phyloP scores from a whole-genome alignment of 2,113 vertebrate genomes.

The Lucifuga dentata region DNA sequence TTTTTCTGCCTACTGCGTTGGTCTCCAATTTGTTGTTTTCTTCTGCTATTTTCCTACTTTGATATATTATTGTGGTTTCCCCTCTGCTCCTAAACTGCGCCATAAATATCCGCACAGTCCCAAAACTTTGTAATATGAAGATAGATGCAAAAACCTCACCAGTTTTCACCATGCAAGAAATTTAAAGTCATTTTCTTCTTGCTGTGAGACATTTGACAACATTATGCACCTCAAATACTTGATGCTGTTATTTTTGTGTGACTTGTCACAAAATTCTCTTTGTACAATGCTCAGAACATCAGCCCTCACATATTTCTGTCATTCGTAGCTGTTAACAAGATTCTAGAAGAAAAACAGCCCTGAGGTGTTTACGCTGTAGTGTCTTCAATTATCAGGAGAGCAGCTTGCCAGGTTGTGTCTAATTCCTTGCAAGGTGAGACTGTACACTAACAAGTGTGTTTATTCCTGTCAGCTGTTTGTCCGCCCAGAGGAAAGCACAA shows the following conservation, averaged over 20 bases:
- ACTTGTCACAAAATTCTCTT: conserved; percentile 44
- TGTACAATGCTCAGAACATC: conserved; percentile 56
- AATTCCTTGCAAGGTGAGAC: conserved; percentile 73
- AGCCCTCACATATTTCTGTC: conserved; percentile 66
- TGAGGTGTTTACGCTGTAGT: conserved; percentile 76
- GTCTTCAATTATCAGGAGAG: conserved; percentile 80
- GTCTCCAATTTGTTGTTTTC: neutral
- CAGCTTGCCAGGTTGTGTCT: conserved; percentile 74
- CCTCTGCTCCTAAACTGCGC: conserved; percentile 23
- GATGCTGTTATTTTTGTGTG: conserved; percentile 40
- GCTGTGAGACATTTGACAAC: conserved; percentile 48
- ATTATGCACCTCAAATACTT: conserved; percentile 46
- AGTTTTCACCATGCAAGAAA: neutral
- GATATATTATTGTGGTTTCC: conserved; percentile 29
- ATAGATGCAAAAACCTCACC: neutral
- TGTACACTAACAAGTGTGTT: conserved; percentile 75
- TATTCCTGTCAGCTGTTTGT: conserved; percentile 67
- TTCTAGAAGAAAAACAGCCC: conserved; percentile 77
- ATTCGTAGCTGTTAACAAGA: conserved; percentile 75
- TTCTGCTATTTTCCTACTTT: conserved; percentile 1
- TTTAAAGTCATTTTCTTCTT: conserved; percentile 30
- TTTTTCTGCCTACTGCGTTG: neutral
- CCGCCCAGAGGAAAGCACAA: conserved; percentile 56
- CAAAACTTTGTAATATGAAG: conserved; percentile 36
- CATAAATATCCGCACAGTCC: conserved; percentile 40